Evolutionary conservation across 1,140 invertebrate genomes (phyloP), one percentile per base, ranked within the genome.

Genomic region (Cydia pomonella): DNA sequence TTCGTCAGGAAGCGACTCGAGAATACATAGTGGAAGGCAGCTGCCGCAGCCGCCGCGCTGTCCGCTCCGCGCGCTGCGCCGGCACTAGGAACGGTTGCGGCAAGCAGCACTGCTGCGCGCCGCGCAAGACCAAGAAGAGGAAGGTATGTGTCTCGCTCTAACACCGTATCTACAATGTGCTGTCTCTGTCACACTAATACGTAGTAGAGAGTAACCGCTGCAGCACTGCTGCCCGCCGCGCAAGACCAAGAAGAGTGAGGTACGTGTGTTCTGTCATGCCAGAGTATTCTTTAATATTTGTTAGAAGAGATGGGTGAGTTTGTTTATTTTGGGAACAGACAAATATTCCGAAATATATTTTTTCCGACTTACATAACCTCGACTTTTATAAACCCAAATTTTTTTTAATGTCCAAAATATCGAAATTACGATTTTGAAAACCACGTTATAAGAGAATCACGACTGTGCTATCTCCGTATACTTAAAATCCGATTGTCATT

Each of bases 211-310:
- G 72, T 97, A 98, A 95, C 96, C n/a, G n/a, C n/a, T n/a, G 81
- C 82, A 93, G 78, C 79, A 91, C 84, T 99, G 98, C 94, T 99
- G 98, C 90, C 95, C 96, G 74, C 96, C 97, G 23, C 95, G 97
- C 84, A 97, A 97, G 90, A 98, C 97, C 79, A 97, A 98, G 93
- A 95, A 97, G 87, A 95, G 98, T 89, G 98, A 98, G 95, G 97
- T 99, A 93, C 83, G 44, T 47, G 44, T n/a, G n/a, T n/a, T n/a
- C n/a, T n/a, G n/a, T n/a, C n/a, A n/a, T n/a, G n/a, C n/a, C n/a
- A n/a, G n/a, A n/a, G n/a, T n/a, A n/a, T n/a, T n/a, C n/a, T n/a
- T n/a, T n/a, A n/a, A n/a, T n/a, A n/a, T n/a, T n/a, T n/a, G n/a
- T n/a, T n/a, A n/a, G n/a, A n/a, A n/a, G n/a, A n/a, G n/a, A n/a